Evolutionary conservation across 1,140 invertebrate genomes (phyloP), one percentile per base, ranked within the genome.

Genomic region (Luehdorfia chinensis): DNA sequence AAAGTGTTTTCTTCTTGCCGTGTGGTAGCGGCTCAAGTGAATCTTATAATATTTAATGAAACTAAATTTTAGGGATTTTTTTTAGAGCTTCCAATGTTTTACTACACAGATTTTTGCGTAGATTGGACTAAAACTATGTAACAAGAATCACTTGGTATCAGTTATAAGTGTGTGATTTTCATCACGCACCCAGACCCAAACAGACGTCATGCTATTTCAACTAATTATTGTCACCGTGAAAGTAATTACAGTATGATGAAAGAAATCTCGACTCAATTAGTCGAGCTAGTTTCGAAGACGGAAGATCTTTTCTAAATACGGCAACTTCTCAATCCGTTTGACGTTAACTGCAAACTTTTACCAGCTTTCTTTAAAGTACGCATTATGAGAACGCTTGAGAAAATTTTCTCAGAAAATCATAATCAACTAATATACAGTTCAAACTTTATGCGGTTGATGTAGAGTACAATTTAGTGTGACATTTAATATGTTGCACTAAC

Each of bases 321-420:
- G 21, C 33, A 49, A 58, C 41, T 44, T 56, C 21, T 45, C 45
- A 53, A 53, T 51, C 30, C 49, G 21, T 46, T 49, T 34, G 39
- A 49, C 25, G 37, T 49, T 53, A 50, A 45, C 41, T 47, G 30
- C 50, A 56, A 59, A 53, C 53, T 63, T 53, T 51, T 58, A 54
- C 45, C 47, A 51, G 39, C 47, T 55, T 56, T 59, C 39, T 44
- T 51, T 15, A 47, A 19, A 41, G 44, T 30, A 47, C 30, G 41
- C n/a, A n/a, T 47, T 53, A 55, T 55, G 52, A 59, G 52, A 52
- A 37, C 52, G 31, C 50, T 49, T 31, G 37, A 49, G 60, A 55
- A 55, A 63, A 52, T 52, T 19, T 39, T 43, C 43, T 48, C 25
- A 16, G 49, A 31, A 55, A 50, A 52, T 50, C 47, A 36, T 43